phyloP scores from a whole-genome alignment of 2,113 vertebrate genomes.

The Sylvia atricapilla region DNA sequence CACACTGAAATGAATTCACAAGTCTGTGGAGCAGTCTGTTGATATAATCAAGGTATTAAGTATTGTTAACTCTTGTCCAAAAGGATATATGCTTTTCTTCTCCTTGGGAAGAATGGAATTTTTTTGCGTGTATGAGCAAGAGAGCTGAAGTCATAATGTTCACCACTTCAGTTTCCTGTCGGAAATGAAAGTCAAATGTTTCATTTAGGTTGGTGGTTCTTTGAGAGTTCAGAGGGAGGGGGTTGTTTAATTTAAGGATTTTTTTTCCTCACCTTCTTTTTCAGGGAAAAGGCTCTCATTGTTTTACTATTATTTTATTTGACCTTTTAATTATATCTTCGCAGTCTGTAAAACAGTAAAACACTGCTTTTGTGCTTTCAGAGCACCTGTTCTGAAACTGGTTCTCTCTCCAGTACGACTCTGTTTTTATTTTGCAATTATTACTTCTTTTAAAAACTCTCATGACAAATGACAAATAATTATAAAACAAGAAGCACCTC shows the following conservation, averaged over 20 bases:
- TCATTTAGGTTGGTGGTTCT: conserved; percentile 5
- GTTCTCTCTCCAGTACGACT: background rate
- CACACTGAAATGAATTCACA: conserved; percentile 47
- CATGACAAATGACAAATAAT: accelerated
- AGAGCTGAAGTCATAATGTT: conserved; percentile 12
- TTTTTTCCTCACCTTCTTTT: background rate
- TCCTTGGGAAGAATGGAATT: conserved; percentile 40
- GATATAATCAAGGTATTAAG: conserved; percentile 43
- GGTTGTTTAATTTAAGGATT: accelerated
- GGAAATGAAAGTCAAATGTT: conserved; percentile 52
- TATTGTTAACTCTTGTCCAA: conserved; percentile 36
- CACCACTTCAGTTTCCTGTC: conserved; percentile 9
- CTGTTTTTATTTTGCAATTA: background rate
- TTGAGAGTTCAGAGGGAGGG: background rate
- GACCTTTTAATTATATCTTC: background rate
- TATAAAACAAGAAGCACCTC: background rate
- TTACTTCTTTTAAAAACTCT: background rate
- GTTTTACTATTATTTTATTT: background rate
- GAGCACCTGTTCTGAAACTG: background rate
- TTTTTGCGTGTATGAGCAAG: conserved; percentile 1
- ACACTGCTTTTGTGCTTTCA: background rate
- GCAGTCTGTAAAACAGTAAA: background rate
- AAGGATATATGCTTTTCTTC: conserved; percentile 40
- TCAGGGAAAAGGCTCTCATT: background rate
- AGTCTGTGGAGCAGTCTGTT: conserved; percentile 42